Evolutionary conservation across 2,113 vertebrate species (phyloP).

Genomic region (Chaetura pelagica): DNA sequence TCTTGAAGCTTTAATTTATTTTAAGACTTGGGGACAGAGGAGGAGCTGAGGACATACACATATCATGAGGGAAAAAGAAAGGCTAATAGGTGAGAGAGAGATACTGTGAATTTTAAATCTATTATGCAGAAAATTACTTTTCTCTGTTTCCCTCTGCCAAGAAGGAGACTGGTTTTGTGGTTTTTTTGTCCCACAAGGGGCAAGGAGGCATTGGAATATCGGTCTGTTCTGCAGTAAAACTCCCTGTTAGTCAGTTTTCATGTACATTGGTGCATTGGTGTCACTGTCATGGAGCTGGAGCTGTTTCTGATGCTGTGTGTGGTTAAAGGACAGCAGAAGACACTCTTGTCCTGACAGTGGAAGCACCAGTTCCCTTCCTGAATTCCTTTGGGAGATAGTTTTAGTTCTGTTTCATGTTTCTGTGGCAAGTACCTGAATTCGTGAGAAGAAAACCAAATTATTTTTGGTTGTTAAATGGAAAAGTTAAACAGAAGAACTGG

Average conservation of each 20-base stretch:
- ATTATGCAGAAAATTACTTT: neutral
- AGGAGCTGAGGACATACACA: neutral
- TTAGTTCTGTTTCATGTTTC: neutral
- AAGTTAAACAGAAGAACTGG: neutral
- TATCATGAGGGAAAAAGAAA: neutral
- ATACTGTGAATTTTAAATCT: neutral
- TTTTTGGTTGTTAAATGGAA: neutral
- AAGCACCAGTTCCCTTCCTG: neutral
- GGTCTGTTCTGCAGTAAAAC: neutral
- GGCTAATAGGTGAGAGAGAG: neutral
- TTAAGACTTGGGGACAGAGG: neutral
- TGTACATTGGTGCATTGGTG: accelerated
- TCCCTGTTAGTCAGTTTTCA: neutral
- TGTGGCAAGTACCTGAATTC: neutral
- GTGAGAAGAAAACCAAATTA: neutral
- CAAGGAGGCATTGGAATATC: neutral
- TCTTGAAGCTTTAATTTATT: neutral
- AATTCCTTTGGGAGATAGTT: neutral
- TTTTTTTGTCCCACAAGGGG: neutral
- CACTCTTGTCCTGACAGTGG: neutral
- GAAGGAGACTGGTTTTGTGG: neutral
- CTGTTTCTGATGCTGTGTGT: neutral
- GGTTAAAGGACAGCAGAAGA: neutral
- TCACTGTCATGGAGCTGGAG: neutral
- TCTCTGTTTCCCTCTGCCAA: neutral